phyloP scores from a whole-genome alignment of 2,113 vertebrate species.

The Rallus limicola region DNA sequence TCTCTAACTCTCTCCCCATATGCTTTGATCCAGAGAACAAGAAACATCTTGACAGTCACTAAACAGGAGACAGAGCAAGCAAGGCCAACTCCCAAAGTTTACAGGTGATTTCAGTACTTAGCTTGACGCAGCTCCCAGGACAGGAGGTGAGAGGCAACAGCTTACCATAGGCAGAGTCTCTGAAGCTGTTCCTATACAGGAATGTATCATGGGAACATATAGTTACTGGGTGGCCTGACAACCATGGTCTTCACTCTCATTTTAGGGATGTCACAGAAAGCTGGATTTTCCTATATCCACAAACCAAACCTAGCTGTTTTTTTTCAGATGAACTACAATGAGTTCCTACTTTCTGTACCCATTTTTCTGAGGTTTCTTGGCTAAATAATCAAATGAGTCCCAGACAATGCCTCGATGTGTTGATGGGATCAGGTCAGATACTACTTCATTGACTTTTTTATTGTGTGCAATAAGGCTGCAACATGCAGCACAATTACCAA shows the following conservation, averaged over 20 bases:
- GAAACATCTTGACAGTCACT: neutral
- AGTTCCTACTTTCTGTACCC: neutral
- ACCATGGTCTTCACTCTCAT: neutral
- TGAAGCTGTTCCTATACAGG: neutral
- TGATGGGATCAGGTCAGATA: neutral
- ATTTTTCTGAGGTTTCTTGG: neutral
- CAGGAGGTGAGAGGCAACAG: neutral
- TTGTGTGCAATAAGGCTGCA: neutral
- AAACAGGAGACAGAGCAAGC: neutral
- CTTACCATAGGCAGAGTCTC: neutral
- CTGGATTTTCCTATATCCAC: neutral
- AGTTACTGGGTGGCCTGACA: neutral
- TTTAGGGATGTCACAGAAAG: neutral
- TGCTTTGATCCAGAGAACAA: neutral
- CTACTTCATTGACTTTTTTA: neutral
- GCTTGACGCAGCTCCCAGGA: neutral
- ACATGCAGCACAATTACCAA: neutral
- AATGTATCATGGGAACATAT: neutral
- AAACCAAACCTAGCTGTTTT: neutral
- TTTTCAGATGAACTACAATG: neutral
- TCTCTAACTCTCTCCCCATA: neutral
- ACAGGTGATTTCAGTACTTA: neutral
- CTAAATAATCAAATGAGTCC: neutral
- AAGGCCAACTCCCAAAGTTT: neutral
- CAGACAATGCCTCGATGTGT: neutral